Evolutionary conservation across 2,113 vertebrate species (phyloP).

Genomic region (Oreocharis arfaki): DNA sequence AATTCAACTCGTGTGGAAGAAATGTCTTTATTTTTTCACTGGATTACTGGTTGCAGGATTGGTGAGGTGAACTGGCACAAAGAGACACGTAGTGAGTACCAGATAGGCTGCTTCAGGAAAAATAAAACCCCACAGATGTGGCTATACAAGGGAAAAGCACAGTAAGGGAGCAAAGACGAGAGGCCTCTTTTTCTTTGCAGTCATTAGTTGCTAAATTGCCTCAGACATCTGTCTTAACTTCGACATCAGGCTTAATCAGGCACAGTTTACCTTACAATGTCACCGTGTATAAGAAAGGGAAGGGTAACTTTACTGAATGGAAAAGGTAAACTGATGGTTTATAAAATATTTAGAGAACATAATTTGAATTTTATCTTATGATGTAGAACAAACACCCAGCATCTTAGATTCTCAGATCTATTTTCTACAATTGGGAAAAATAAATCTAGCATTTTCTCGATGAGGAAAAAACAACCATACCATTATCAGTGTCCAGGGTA

Average conservation of each 20-base stretch:
- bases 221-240: not conserved
- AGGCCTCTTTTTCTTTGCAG: not conserved
- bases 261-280: not conserved
- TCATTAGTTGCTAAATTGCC: not conserved
- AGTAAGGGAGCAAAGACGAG: not conserved
- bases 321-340: not conserved
- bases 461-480: not conserved
- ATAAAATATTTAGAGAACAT: not conserved
- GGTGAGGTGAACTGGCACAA: not conserved
- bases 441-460: not conserved
- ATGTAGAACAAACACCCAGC: not conserved
- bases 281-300: fast-evolving
- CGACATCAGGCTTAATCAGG: not conserved
- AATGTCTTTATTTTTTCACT: not conserved
- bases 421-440: not conserved
- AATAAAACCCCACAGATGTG: not conserved
- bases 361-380: not conserved
- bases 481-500: not conserved
- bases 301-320: not conserved
- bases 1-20: not conserved
- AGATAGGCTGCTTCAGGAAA: not conserved
- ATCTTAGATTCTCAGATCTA: not conserved
- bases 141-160: not conserved
- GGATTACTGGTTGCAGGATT: not conserved
- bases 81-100: not conserved